Evolutionary conservation across 2,888 invertebrate genomes (phyloP).

Genomic region (Dromius quadrimaculatus): DNA sequence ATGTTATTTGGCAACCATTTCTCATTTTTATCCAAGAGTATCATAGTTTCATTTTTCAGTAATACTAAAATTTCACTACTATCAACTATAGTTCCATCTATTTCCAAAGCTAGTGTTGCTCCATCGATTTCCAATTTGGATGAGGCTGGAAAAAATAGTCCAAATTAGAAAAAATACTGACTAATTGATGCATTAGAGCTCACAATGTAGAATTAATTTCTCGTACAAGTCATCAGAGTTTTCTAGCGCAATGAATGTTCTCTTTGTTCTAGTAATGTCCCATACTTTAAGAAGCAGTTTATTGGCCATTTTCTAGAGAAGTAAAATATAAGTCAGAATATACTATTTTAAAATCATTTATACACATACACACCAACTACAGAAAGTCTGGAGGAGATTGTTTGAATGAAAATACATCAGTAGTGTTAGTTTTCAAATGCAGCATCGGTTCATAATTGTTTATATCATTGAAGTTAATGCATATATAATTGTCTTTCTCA

Average conservation of each 20-base stretch:
- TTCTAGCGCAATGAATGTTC: neutral
- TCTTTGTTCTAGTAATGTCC: neutral
- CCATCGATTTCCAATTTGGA: conserved; percentile 1
- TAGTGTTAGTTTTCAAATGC: neutral
- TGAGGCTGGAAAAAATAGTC: neutral
- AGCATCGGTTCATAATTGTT: neutral
- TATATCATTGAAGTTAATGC: neutral
- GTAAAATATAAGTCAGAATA: neutral
- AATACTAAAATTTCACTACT: neutral
- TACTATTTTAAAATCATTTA: neutral
- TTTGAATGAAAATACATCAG: neutral
- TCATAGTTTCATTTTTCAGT: neutral
- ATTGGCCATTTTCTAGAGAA: neutral
- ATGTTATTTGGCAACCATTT: neutral
- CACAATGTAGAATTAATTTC: neutral
- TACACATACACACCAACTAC: neutral
- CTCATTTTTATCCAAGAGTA: neutral
- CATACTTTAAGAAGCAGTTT: neutral
- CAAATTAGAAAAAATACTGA: neutral
- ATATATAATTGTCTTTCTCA: neutral
- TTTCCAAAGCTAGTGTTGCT: neutral
- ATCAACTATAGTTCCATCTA: conserved; percentile 1
- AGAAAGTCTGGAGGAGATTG: neutral
- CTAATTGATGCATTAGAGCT: neutral
- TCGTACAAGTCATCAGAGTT: neutral